Evolutionary conservation across 2,113 vertebrate species (phyloP), one percentile per base, ranked within the genome.

Genomic region (Petrocephalus microphthalmus): DNA sequence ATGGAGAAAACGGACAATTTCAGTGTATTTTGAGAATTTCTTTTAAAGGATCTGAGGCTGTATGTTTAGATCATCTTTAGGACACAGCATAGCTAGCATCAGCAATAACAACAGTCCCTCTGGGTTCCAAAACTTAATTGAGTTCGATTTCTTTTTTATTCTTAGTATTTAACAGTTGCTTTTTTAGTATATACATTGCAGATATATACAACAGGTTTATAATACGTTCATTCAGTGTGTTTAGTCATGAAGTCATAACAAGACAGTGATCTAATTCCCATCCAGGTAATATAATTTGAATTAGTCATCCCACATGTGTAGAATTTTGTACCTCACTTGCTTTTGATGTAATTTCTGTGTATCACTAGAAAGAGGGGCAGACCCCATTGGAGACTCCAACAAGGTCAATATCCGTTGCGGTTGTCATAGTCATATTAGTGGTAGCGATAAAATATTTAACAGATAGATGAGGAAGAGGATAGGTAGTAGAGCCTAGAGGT

Each of bases 401-500:
- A 78, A 87, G 87, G 87, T 74, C 87, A 78, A 53, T 53, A 37
- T 87, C 64, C 78, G 51, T 54, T 17, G 25, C 15, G n/a, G 51
- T 85, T 85, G 5, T 54, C 2, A 1, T 20, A 22, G 49, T 85
- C 52, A 54, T 53, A 37, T 25, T 54, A n/a, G 71, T 54, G 33
- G 6, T 54, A 51, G 67, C 10, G 37, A 45, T 87, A 82, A 88
- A 88, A 81, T 56, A 78, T 56, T 22, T 37, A 37, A 56, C 74
- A 67, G 25, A 5, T 22, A 89, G 20, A 51, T 83, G 29, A 8
- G 17, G 87, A 81, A 64, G 19, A 49, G 22, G 53, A 25, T 37
- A n/a, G 60, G 53, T 22, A 7, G 83, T 45, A 88, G 13, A 85
- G 87, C 11, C 47, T 87, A 64, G 52, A 91, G 25, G 42, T 71